A percentile compares a stretch with the other conserved stretches of the same genome.
These are phyloP conservation scores for Lochmaea capreae DNA, from an alignment of 2,888 invertebrate genomes.

Conservation along the genomic window DNA sequence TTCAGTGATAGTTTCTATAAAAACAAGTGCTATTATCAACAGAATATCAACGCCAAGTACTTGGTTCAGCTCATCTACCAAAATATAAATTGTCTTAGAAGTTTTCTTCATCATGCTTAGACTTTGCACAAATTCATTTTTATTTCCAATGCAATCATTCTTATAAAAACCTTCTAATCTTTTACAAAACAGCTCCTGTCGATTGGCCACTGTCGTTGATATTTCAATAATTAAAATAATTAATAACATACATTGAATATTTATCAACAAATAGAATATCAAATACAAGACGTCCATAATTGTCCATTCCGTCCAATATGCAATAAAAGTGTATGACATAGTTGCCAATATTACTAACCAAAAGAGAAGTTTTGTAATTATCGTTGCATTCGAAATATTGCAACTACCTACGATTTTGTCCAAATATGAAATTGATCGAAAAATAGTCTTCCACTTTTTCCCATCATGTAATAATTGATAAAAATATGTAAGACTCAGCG, in stretches of 20 bases:
- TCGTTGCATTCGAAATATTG: background rate
- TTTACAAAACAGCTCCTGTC: background rate
- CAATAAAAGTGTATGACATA: background rate
- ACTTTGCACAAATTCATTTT: background rate
- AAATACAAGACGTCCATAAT: background rate
- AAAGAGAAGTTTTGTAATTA: background rate
- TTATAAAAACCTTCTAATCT: background rate
- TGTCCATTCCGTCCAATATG: background rate
- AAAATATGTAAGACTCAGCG: background rate
- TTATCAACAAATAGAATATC: background rate
- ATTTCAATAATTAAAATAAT: slow-evolving; percentile 4
- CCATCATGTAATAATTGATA: background rate
- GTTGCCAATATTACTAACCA: background rate
- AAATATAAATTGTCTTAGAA: background rate
- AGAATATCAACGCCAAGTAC: slow-evolving; percentile 15
- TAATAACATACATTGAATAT: background rate
- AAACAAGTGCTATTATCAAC: background rate
- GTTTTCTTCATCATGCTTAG: slow-evolving; percentile 8
- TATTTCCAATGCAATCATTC: background rate
- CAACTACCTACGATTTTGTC: background rate
- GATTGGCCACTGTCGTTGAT: background rate
- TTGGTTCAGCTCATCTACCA: background rate
- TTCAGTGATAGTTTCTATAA: background rate
- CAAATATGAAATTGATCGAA: background rate
- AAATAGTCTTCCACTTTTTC: background rate